Evolutionary conservation across 2,888 invertebrate species (phyloP), one percentile per base, ranked within the genome.

Genomic region (Drosophila birchii): DNA sequence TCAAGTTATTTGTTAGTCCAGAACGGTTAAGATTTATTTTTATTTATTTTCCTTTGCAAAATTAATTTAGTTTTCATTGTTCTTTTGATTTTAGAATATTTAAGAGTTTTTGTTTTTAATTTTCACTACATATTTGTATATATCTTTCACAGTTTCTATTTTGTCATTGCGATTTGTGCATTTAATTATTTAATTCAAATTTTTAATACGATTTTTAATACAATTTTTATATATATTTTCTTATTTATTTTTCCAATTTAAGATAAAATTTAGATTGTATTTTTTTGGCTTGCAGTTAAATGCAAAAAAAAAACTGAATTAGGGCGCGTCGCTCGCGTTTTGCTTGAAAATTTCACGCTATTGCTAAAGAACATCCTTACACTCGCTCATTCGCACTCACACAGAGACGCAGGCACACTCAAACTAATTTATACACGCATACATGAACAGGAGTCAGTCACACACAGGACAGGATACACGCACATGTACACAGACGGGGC

Each of bases 241-340:
- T 9, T n/a, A 12, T 18, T 16, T 11, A 29, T 29, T 49, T 26
- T 7, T 39, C 45, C 11, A 20, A 20, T 32, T 18, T 9, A 14
- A 12, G n/a, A 11, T 20, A 43, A 18, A 9, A 47, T 32, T 14
- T 23, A 9, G 18, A 20, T 23, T 3, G 7, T 8, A 29, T 18
- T 16, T 43, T 26, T 34, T 29, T 6, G 9, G 9, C 20, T 14
- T 14, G n/a, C 29, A 16, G 34, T n/a, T 11, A n/a, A 18, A 16
- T 45, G 45, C 70, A 44, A 71, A 62, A 53, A 53, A 44, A 11
- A 32, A 23, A 54, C n/a, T 49, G 72, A 80, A 80, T 76, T 69
- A 70, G 76, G 79, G 79, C 78, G 79, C 78, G 79, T 67, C 77
- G 70, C 72, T 64, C 70, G 70, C 72, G 53, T 73, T 58, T 72